phyloP scores from a whole-genome alignment of 2,888 invertebrate species.

The Sphaerophoria rueppellii region DNA sequence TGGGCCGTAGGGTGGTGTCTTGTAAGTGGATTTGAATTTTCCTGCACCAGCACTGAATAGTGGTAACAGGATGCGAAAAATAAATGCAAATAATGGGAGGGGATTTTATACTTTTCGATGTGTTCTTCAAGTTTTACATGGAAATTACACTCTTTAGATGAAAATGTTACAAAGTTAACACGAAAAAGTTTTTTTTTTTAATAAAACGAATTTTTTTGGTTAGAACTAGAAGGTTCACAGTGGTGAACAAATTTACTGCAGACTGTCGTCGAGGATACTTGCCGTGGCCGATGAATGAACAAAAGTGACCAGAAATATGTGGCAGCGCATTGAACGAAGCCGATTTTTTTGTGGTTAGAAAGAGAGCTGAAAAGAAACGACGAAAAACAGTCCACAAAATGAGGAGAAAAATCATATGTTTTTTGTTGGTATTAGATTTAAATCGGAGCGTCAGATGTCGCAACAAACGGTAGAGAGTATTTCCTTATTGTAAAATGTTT shows the following conservation, averaged over 20 bases:
- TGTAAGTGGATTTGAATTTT: conserved; percentile 2
- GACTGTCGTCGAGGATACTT: conserved; percentile 39
- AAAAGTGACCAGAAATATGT: conserved; percentile 47
- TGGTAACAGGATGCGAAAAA: conserved; percentile 29
- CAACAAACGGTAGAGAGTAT: not conserved
- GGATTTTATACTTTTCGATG: conserved; percentile 23
- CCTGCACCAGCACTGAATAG: conserved; percentile 33
- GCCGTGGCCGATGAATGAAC: conserved; percentile 53
- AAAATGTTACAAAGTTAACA: conserved; percentile 9
- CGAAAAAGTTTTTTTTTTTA: conserved; percentile 26
- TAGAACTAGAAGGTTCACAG: conserved; percentile 35
- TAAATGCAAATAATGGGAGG: conserved; percentile 51
- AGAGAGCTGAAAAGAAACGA: not conserved
- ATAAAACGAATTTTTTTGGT: not conserved
- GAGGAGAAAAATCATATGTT: conserved; percentile 48
- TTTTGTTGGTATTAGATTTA: not conserved
- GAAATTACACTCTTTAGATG: conserved; percentile 7
- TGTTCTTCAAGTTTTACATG: conserved; percentile 10
- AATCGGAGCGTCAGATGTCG: conserved; percentile 2
- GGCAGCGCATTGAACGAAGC: conserved; percentile 9
- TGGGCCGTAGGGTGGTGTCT: conserved; percentile 19
- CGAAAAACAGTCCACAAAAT: conserved; percentile 15
- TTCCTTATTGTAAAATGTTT: too few relatives aligned
- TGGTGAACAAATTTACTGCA: conserved; percentile 33
- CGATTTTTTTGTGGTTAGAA: conserved; percentile 40